Base-by-base conservation (phyloP, 2,113 vertebrate species). In the Pogona vitticeps region DNA sequence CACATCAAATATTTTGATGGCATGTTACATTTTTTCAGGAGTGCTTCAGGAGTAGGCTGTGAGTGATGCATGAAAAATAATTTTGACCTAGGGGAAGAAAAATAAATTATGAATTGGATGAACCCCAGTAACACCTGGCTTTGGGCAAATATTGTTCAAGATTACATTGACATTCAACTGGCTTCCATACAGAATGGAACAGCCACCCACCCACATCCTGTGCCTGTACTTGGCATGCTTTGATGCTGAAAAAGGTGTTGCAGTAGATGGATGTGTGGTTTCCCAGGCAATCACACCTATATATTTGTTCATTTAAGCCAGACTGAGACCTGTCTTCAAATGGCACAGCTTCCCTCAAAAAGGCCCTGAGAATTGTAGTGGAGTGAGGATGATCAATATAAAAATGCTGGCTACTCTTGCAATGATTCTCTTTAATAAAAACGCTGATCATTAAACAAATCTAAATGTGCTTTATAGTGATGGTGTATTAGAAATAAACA, bases 241-340 rank as follows among this genome's bases (percentile, higher is more conserved):
- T 38, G 65, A 87, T 56, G 33, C 17, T 13, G 13, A 87, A 80
- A 80, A 86, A 59, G 88, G 85, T 77, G 38, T 56, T 88, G 91
- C 1, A 84, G 84, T 56, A 83, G 46, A 85, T 84, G 56, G 46
- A 85, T 84, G 56, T 85, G 77, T 70, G 72, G 40, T 15, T 68
- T 52, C 17, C 88, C 90, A 80, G 90, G 42, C 70, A 38, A 77
- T 88, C 14, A 81, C 40, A 42, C 86, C 77, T 76, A 0, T 89
- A 82, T 8, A 81, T 86, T 80, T 68, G 28, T 31, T 52, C 46
- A 52, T 52, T 68, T 3, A 68, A 68, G 31, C 65, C 65, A 68
- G 28, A 23, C n/a, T 59, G n/a, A 59, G 56, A 31, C 56, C 28
- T 23, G n/a, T 18, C 76, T 78, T 59, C n/a, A 59, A 33, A 59